Conservation (phyloP, 2,113 vertebrate genomes). For the Perccottus glenii region DNA sequence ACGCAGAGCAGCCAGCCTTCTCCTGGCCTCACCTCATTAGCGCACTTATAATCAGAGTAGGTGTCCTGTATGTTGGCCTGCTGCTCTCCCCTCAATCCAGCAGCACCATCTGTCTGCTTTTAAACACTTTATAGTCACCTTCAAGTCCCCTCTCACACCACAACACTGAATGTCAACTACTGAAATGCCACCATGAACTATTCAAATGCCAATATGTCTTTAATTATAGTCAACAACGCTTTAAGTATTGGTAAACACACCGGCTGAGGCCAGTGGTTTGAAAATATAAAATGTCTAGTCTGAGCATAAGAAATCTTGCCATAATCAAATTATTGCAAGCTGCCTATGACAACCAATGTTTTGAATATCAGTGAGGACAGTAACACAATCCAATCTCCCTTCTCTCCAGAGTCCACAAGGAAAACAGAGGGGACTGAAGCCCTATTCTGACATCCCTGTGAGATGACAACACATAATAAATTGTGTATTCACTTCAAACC, state of each 20-base stretch:
- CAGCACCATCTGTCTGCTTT: conserved; percentile 47
- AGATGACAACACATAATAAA: not conserved
- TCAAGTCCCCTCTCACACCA: conserved; percentile 47
- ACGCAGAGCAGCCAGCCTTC: not conserved
- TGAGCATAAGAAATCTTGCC: no score
- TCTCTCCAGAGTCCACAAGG: not conserved
- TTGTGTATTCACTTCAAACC: not conserved
- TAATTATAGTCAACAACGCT: no score
- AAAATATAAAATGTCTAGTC: no score
- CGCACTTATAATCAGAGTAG: not conserved
- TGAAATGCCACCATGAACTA: not conserved
- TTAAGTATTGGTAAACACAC: no score
- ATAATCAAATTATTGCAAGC: no score
- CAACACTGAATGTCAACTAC: not conserved
- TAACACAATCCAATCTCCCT: not conserved
- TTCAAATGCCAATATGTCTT: no score
- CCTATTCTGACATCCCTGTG: not conserved
- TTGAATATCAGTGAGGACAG: not conserved
- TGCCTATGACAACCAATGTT: no score
- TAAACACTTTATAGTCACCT: conserved; percentile 42
- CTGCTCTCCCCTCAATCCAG: conserved; percentile 30
- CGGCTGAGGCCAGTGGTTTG: no score
- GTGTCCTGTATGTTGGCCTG: conserved; percentile 5
- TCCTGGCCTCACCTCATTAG: conserved; percentile 10
- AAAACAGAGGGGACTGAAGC: not conserved